A percentile compares a stretch with the other conserved stretches of the same genome.
phyloP scores from a whole-genome alignment of 2,113 vertebrate genomes.

The Prolemur simus region DNA sequence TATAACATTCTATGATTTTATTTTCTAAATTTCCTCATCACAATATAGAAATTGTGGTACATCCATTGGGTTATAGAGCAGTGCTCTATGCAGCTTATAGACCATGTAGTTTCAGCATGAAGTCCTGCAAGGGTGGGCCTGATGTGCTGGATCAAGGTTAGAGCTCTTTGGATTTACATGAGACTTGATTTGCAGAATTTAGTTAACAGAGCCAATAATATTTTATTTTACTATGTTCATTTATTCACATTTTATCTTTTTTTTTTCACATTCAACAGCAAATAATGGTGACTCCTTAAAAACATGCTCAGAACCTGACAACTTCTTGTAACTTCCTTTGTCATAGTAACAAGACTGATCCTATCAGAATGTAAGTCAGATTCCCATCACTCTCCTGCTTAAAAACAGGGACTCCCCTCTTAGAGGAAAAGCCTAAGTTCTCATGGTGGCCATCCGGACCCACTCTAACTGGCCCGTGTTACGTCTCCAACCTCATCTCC shows the following conservation, averaged over 20 bases:
- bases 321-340: background rate
- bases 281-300: background rate
- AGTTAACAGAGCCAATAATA: background rate
- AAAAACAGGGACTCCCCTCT: background rate
- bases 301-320: background rate
- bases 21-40: background rate
- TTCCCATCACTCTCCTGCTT: background rate
- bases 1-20: background rate
- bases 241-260: background rate
- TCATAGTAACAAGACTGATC: background rate
- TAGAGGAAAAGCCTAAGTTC: background rate
- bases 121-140: background rate
- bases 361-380: background rate
- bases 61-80: too few species aligned
- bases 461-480: background rate
- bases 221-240: constrained; percentile 14
- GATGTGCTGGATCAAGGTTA: background rate
- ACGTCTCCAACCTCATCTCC: background rate
- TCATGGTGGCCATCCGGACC: background rate
- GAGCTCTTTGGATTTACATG: background rate
- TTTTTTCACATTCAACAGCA: background rate
- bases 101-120: rapidly evolving
- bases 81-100: background rate
- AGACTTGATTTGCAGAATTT: background rate
- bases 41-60: background rate